Conservation (phyloP, 1,140 invertebrate genomes). For the Helicoverpa armigera region DNA sequence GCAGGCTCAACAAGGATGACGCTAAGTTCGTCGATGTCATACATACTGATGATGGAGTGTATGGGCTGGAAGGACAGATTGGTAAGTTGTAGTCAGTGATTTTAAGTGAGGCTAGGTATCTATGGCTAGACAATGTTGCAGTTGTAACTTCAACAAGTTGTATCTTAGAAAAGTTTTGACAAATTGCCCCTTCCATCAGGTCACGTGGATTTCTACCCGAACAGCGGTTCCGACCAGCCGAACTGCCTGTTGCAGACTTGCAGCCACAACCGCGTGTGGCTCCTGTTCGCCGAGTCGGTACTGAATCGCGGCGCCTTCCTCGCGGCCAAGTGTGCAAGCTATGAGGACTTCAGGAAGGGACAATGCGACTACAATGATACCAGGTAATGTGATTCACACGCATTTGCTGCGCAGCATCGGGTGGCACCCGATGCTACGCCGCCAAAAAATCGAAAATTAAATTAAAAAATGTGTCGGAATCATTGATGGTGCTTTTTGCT, state of each 20-base stretch:
- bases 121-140: too few species aligned
- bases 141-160: too few species aligned
- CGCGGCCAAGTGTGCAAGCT: constrained; percentile 66
- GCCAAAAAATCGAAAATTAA: too few species aligned
- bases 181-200: constrained; percentile 72
- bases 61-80: constrained; percentile 79
- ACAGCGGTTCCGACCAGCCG: constrained; percentile 88
- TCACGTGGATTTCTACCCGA: constrained; percentile 93
- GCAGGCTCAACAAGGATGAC: constrained; percentile 88
- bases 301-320: constrained; percentile 63
- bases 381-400: background rate
- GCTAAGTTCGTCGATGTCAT: constrained; percentile 92
- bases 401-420: too few species aligned
- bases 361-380: constrained; percentile 58
- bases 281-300: constrained; percentile 89
- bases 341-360: constrained; percentile 67
- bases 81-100: constrained; percentile 63
- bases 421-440: too few species aligned
- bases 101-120: too few species aligned
- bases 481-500: too few species aligned
- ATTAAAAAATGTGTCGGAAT: too few species aligned
- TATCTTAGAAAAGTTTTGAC: too few species aligned
- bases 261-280: constrained; percentile 88
- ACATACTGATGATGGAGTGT: constrained; percentile 89
- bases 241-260: constrained; percentile 87